Evolutionary conservation across 2,797 vertebrate species (phyloP), one percentile per base, ranked within the genome.

Genomic region (Chiloscyllium punctatum): DNA sequence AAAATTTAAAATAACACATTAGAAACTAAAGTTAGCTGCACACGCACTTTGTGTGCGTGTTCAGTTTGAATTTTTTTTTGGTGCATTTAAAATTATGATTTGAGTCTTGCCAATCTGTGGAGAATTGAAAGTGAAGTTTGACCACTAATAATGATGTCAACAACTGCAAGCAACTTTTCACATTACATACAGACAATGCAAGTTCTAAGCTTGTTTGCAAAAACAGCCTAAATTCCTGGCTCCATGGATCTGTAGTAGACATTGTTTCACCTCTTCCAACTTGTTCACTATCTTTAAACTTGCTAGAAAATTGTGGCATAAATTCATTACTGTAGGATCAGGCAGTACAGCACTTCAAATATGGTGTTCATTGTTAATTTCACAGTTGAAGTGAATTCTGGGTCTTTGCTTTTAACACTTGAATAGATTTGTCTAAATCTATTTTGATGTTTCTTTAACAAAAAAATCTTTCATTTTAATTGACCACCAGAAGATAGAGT

Each of bases 51-150:
- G 69, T 69, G 62, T 18, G 1, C 69, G 37, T 92, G 30, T n/a
- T 16, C n/a, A 92, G 62, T 92, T 92, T 92, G 88, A n/a, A 90
- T 62, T 66, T n/a, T 91, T 91, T 66, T 91, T 66, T 90, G 23
- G 18, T 30, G 27, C 27, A n/a, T 91, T 91, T 30, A 33, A 33
- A n/a, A 91, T 62, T 91, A 30, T 91, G 90, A 11, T 92, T 62
- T 92, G 37, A 68, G 37, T 11, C 18, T 37, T 15, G n/a, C 18
- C 90, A 66, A 92, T 33, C n/a, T 68, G 23, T 66, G 23, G 62
- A 92, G 62, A 68, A 68, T 68, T 68, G 62, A 66, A 91, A 91
- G 11, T 68, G 0, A 16, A 2, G 3, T 68, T 68, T 23, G 7
- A 37, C 21, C 57, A 92, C 16, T 25, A 9, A 7, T 92, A 66